Conservation (phyloP, 2,797 vertebrate species). For the Melanotaenia trifasciata region DNA sequence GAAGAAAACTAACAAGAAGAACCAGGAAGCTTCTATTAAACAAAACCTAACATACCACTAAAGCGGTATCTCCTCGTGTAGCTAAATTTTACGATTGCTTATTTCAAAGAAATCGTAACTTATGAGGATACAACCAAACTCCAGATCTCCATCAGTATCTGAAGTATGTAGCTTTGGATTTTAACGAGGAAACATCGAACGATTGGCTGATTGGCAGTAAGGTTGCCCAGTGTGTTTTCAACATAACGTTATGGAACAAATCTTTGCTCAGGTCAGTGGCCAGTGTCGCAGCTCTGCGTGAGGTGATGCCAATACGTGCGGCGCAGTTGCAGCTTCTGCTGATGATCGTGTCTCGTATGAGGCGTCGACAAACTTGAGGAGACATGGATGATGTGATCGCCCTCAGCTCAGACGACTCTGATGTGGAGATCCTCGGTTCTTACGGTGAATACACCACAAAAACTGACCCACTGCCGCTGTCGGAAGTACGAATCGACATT, state of each 20-base stretch:
- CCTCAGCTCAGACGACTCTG: slow-evolving; percentile 80
- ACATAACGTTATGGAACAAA: neutral
- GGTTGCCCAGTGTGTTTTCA: neutral
- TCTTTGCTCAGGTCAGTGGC: neutral
- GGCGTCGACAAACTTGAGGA: neutral
- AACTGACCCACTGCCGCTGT: slow-evolving; percentile 26
- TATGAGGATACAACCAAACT: neutral
- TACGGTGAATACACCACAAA: slow-evolving; percentile 18
- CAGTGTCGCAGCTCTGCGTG: neutral
- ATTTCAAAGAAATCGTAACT: too few species aligned
- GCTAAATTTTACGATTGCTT: neutral
- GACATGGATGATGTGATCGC: slow-evolving; percentile 74
- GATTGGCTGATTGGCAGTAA: neutral
- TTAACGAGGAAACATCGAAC: slow-evolving; percentile 12
- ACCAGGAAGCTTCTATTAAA: slow-evolving; percentile 17
- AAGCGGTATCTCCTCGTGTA: neutral
- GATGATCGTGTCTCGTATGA: neutral
- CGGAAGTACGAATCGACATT: slow-evolving; percentile 27
- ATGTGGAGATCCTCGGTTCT: slow-evolving; percentile 70
- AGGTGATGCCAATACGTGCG: neutral
- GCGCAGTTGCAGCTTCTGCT: neutral
- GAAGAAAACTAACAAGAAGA: slow-evolving; percentile 14
- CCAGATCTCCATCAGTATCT: neutral
- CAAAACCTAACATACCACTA: neutral
- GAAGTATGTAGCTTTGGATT: neutral